phyloP scores from a whole-genome alignment of 2,797 vertebrate genomes.

The Arremon brunneinucha region DNA sequence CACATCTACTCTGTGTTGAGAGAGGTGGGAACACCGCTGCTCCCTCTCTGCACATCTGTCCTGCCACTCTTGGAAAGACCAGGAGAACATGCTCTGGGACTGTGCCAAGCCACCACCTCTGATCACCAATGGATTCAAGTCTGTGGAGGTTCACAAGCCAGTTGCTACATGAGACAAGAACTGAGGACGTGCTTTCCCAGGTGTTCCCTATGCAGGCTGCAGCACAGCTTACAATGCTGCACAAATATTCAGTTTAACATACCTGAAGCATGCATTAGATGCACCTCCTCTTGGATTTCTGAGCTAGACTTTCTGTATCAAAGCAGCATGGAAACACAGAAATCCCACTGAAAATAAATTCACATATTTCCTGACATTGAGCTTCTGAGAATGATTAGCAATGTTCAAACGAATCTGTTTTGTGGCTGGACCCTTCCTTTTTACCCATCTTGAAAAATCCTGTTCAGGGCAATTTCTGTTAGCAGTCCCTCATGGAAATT shows the following conservation, averaged over 20 bases:
- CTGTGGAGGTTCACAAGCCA: not conserved
- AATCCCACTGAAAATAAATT: not conserved
- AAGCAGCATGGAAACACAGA: not conserved
- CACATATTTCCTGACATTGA: not conserved
- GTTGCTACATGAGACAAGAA: not conserved
- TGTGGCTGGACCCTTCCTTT: not conserved
- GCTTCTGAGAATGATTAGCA: not conserved
- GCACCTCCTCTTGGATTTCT: not conserved
- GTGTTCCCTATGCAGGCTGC: not conserved
- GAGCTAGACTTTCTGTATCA: not conserved
- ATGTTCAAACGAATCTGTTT: not conserved
- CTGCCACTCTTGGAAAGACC: not conserved
- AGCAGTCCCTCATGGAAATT: not conserved
- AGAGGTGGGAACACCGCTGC: not conserved
- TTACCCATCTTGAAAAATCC: not conserved
- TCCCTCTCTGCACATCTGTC: accelerated
- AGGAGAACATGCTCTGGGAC: accelerated
- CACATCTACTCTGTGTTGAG: not conserved
- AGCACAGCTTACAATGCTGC: not conserved
- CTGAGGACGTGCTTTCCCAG: not conserved
- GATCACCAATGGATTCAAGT: not conserved
- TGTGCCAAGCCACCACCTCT: not conserved
- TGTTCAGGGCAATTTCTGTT: not conserved
- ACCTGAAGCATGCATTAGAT: not conserved
- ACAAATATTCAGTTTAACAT: not conserved